A percentile compares a stretch with the other conserved stretches of the same genome.
phyloP scores from a whole-genome alignment of 2,888 invertebrate species.

The Lepas anatifera region DNA sequence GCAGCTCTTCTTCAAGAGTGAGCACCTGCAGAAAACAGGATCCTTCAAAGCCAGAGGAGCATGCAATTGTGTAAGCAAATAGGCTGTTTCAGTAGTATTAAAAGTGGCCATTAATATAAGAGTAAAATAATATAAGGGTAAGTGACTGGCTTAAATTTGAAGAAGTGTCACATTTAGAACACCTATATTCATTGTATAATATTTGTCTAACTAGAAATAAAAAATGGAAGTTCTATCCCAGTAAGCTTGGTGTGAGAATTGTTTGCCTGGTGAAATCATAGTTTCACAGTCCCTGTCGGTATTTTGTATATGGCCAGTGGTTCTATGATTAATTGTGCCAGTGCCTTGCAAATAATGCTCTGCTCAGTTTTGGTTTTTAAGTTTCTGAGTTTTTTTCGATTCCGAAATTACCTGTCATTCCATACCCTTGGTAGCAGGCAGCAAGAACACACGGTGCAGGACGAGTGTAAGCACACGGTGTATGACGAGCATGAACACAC shows the following conservation, averaged over 20 bases:
- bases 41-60: slow-evolving; percentile 33
- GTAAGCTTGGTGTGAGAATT: background rate
- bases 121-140: background rate
- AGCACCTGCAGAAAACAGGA: slow-evolving; percentile 33
- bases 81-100: background rate
- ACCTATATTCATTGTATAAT: background rate
- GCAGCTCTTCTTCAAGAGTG: slow-evolving; percentile 30
- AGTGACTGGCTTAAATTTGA: background rate
- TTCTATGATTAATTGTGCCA: too few relatives aligned
- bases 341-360: too few relatives aligned
- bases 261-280: too few relatives aligned
- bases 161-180: background rate
- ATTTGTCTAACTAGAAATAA: background rate
- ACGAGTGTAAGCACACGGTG: too few relatives aligned
- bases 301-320: too few relatives aligned
- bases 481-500: too few relatives aligned
- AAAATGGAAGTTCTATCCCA: background rate
- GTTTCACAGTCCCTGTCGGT: too few relatives aligned
- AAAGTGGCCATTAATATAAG: background rate
- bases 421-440: too few relatives aligned
- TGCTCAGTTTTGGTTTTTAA: too few relatives aligned
- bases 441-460: too few relatives aligned
- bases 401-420: too few relatives aligned
- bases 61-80: slow-evolving; percentile 24
- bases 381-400: too few relatives aligned